Percentiles rank a stretch among this genome's conserved stretches.
These are phyloP conservation scores for Bombus turneri DNA, from an alignment of 1,140 invertebrate genomes.

Conservation along the genomic window DNA sequence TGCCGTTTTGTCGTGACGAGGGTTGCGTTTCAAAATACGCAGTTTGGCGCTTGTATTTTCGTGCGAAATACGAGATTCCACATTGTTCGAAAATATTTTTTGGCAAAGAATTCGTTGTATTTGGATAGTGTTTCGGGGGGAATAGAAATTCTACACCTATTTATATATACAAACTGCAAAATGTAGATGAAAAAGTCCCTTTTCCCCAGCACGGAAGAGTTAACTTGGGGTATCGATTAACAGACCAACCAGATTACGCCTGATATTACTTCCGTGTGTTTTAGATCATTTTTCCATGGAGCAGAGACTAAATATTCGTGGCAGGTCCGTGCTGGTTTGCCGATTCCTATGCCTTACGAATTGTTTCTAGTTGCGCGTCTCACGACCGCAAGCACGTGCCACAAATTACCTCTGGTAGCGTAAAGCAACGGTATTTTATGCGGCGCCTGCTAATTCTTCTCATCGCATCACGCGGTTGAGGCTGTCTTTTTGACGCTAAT, in stretches of 20 bases:
- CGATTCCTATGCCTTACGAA: slow-evolving; percentile 55
- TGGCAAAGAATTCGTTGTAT: background rate
- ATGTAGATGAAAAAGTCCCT: background rate
- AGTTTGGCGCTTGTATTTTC: background rate
- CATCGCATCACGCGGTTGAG: slow-evolving; percentile 7
- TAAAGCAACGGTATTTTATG: slow-evolving; percentile 64
- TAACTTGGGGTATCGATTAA: background rate
- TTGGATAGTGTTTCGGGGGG: background rate
- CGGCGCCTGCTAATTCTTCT: slow-evolving; percentile 36
- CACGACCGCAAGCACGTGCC: slow-evolving; percentile 60
- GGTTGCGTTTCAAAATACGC: background rate
- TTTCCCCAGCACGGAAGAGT: background rate
- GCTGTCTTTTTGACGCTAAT: slow-evolving; percentile 62
- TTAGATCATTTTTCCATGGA: slow-evolving; percentile 49
- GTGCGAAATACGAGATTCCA: background rate
- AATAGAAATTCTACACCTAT: too few species aligned
- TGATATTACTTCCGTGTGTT: slow-evolving; percentile 29
- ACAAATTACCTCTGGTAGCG: slow-evolving; percentile 63
- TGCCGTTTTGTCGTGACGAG: background rate
- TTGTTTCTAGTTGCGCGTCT: slow-evolving; percentile 61
- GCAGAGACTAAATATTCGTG: slow-evolving; percentile 41
- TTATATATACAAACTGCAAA: background rate
- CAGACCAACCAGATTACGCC: background rate
- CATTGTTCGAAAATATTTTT: background rate
- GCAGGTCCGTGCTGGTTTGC: slow-evolving; percentile 48